Evolutionary conservation across 2,113 vertebrate species (phyloP).

Genomic region (Odocoileus hemionus): DNA sequence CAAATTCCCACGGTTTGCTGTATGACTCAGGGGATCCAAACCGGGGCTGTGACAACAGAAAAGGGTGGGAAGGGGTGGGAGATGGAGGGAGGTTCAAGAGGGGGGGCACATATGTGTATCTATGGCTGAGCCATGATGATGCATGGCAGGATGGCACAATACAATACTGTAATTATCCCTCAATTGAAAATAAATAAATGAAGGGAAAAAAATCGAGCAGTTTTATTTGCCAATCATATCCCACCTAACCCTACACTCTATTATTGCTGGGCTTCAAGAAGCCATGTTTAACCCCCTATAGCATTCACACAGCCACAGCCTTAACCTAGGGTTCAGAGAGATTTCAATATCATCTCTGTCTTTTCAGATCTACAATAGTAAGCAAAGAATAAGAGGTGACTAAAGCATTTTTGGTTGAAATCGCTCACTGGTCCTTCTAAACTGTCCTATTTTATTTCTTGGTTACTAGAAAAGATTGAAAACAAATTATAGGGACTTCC

Average conservation of each 20-base stretch:
- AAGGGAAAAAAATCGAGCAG: background rate
- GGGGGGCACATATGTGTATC: background rate
- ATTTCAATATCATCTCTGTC: background rate
- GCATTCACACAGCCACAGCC: background rate
- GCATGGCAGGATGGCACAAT: background rate
- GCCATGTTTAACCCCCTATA: background rate
- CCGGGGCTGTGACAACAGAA: background rate
- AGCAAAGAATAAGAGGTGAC: background rate
- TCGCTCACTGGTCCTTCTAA: background rate
- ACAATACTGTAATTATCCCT: background rate
- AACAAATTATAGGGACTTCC: background rate
- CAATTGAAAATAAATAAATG: background rate
- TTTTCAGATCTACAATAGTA: background rate
- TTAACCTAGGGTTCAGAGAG: background rate
- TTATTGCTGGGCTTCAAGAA: fast-evolving
- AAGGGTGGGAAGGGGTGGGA: background rate
- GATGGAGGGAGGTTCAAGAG: background rate
- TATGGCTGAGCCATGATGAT: background rate
- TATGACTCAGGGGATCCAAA: background rate
- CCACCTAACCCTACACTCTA: background rate
- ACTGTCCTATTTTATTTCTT: background rate
- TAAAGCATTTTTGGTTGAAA: background rate
- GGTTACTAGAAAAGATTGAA: background rate
- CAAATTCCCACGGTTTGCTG: background rate
- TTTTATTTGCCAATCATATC: background rate